Conservation (phyloP, 2,797 vertebrate genomes). For the Acrocephalus scirpaceus region DNA sequence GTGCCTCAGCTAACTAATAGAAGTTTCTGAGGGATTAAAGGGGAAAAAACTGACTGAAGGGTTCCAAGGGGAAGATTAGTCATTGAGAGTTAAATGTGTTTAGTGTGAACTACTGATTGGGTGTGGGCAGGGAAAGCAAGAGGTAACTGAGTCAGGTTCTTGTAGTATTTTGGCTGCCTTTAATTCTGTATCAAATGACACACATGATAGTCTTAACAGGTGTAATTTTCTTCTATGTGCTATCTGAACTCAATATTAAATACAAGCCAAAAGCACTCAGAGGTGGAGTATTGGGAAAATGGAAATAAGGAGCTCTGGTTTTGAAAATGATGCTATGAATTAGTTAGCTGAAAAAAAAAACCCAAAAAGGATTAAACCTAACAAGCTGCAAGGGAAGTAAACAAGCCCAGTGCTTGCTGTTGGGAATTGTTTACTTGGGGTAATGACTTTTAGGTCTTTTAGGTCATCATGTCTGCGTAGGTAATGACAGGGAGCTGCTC, state of each 20-base stretch:
- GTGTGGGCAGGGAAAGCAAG: not conserved
- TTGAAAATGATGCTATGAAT: not conserved
- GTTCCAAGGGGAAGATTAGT: not conserved
- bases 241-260: not conserved
- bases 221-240: not conserved
- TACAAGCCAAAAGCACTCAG: not conserved
- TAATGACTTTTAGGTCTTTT: not conserved
- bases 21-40: not conserved
- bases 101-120: not conserved
- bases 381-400: not conserved
- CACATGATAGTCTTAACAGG: not conserved
- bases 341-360: not conserved
- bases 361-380: not conserved
- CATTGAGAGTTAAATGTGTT: not conserved
- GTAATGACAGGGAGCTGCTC: not conserved
- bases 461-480: not conserved
- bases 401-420: not conserved
- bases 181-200: not conserved
- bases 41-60: not conserved
- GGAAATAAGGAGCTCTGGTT: not conserved
- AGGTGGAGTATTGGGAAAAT: accelerated
- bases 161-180: not conserved
- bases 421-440: not conserved
- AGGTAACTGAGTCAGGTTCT: not conserved
- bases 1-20: not conserved